These are phyloP conservation scores for Xiphophorus hellerii DNA, from an alignment of 2,113 vertebrate genomes.

Conservation along the genomic window DNA sequence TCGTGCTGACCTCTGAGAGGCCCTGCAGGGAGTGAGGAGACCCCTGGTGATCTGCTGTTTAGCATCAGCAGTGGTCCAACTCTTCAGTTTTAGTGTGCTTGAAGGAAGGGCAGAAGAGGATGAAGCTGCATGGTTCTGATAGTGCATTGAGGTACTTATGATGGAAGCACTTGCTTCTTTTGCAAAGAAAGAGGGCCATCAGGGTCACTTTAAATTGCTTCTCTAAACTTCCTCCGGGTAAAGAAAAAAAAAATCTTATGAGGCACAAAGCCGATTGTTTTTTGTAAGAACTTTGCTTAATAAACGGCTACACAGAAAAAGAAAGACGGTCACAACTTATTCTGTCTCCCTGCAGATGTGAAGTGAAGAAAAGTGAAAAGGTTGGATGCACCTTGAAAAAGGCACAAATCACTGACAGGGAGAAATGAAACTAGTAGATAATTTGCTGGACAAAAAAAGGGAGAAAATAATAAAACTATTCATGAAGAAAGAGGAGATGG, in stretches of 20 bases:
- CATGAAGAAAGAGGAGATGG: conserved; percentile 14
- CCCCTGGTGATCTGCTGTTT: conserved; percentile 68
- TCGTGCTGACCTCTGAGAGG: conserved; percentile 64
- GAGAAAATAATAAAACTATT: conserved; percentile 4
- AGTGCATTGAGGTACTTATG: conserved; percentile 25
- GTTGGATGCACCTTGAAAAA: conserved; percentile 28
- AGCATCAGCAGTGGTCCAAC: conserved; percentile 68
- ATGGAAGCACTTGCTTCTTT: conserved; percentile 26
- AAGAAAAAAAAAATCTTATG: conserved; percentile 39
- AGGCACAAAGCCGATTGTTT: conserved; percentile 43
- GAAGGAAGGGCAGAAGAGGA: conserved; percentile 57
- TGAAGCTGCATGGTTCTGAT: conserved; percentile 34
- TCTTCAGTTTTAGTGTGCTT: conserved; percentile 57
- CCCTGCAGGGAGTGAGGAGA: conserved; percentile 68
- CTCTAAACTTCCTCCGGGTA: conserved; percentile 37
- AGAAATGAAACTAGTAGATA: conserved; percentile 32
- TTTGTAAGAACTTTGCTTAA: conserved; percentile 45
- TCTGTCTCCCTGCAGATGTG: too few relatives aligned
- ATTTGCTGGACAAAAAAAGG: conserved; percentile 13
- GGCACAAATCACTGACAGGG: conserved; percentile 46
- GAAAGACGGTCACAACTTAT: too few relatives aligned
- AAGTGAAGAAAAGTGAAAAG: conserved; percentile 9
- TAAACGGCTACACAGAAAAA: not conserved
- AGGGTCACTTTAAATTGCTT: conserved; percentile 42
- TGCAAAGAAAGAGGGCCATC: conserved; percentile 27